Conservation (phyloP, 2,113 vertebrate species). For the Corythornis cristatus region DNA sequence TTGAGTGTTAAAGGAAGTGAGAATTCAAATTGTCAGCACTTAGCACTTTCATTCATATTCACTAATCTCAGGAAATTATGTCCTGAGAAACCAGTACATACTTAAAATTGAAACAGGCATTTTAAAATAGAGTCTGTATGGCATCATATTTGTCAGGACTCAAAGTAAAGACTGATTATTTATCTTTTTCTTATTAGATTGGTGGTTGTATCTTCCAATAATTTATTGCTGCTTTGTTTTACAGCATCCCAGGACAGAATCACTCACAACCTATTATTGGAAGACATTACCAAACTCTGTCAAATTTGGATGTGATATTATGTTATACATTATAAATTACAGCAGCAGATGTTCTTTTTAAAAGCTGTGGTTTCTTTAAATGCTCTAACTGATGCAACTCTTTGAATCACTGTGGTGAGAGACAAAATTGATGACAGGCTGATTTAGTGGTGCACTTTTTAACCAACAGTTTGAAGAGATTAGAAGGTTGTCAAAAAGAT, state of each 20-base stretch:
- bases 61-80: conserved; percentile 73
- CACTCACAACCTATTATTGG: conserved; percentile 16
- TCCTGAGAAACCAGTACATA: conserved; percentile 69
- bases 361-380: conserved; percentile 66
- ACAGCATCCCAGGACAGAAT: conserved; percentile 37
- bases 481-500: conserved; percentile 58
- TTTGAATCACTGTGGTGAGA: conserved; percentile 57
- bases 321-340: conserved; percentile 50
- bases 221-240: conserved; percentile 15
- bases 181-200: neutral
- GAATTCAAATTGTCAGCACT: conserved; percentile 76
- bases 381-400: conserved; percentile 36
- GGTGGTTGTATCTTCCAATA: neutral
- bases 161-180: neutral
- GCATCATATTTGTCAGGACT: conserved; percentile 42
- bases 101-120: conserved; percentile 59
- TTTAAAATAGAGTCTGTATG: conserved; percentile 45
- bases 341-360: conserved; percentile 60
- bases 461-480: conserved; percentile 60
- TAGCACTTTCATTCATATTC: conserved; percentile 75
- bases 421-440: conserved; percentile 69
- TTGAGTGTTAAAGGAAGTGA: conserved; percentile 73
- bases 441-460: conserved; percentile 59
- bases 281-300: conserved; percentile 34
- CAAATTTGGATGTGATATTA: conserved; percentile 59